A percentile compares a stretch with the other conserved stretches of the same genome.
Evolutionary conservation across 2,113 vertebrate genomes (phyloP).

Genomic region (Neogobius melanostomus): DNA sequence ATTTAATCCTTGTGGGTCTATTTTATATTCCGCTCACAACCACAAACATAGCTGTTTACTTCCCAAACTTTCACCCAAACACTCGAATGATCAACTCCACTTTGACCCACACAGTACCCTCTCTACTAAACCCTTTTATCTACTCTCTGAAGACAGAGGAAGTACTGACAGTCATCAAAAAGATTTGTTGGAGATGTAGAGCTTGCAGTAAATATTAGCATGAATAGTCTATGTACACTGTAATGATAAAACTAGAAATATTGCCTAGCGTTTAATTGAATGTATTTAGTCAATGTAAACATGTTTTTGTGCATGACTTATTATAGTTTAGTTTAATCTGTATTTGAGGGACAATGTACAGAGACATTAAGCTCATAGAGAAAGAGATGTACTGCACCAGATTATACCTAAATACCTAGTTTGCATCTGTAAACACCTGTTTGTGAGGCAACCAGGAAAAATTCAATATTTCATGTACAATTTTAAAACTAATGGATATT

Average conservation of each 20-base stretch:
- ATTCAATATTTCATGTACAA: too few species aligned
- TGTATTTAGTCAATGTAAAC: not conserved
- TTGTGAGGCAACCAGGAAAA: too few species aligned
- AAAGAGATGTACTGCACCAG: too few species aligned
- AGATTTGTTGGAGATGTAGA: constrained; percentile 26
- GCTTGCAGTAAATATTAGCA: not conserved
- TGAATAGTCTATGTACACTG: not conserved
- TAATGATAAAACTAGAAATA: not conserved
- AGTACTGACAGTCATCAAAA: constrained; percentile 43
- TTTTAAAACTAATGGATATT: too few species aligned
- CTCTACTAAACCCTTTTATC: constrained; percentile 63
- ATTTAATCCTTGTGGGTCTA: constrained; percentile 61
- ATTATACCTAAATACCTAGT: too few species aligned
- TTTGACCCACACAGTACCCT: constrained; percentile 49
- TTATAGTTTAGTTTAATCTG: too few species aligned
- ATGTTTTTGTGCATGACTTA: too few species aligned
- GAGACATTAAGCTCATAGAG: too few species aligned
- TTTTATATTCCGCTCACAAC: constrained; percentile 41
- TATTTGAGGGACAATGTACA: too few species aligned
- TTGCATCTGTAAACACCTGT: too few species aligned
- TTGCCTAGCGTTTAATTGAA: not conserved
- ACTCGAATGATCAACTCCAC: constrained; percentile 57
- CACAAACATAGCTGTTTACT: constrained; percentile 8
- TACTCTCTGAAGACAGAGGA: constrained; percentile 69
- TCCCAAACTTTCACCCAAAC: constrained; percentile 39